A percentile compares a stretch with the other conserved stretches of the same genome.
phyloP scores from a whole-genome alignment of 2,797 vertebrate genomes.

The Falco rusticolus region DNA sequence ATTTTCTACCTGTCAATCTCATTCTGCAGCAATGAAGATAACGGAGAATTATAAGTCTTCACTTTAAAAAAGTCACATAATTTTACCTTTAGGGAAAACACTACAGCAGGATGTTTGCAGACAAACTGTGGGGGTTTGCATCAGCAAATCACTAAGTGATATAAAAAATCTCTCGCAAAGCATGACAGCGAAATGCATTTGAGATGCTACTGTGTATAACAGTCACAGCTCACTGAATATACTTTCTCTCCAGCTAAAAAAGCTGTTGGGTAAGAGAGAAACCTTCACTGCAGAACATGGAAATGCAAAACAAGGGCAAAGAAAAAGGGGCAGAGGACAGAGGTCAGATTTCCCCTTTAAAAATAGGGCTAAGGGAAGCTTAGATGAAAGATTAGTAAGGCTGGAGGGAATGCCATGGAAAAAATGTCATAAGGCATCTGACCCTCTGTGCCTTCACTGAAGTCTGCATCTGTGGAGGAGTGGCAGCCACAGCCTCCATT shows the following conservation, averaged over 20 bases:
- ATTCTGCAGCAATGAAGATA: not conserved
- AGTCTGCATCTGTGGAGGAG: slow-evolving; percentile 69
- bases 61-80: not conserved
- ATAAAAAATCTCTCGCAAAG: not conserved
- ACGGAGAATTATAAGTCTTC: not conserved
- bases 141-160: not conserved
- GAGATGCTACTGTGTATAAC: not conserved
- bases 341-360: slow-evolving; percentile 74
- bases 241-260: not conserved
- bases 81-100: not conserved
- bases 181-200: not conserved
- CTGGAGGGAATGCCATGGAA: slow-evolving; percentile 72
- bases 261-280: not conserved
- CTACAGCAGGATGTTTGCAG: not conserved
- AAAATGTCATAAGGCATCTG: slow-evolving; percentile 72
- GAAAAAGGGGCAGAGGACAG: slow-evolving; percentile 66
- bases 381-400: slow-evolving; percentile 73
- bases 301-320: slow-evolving; percentile 67
- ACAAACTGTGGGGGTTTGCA: not conserved
- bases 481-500: slow-evolving; percentile 39
- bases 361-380: slow-evolving; percentile 74
- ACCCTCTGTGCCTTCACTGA: slow-evolving; percentile 66
- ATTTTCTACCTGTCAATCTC: not conserved
- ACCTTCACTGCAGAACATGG: slow-evolving; percentile 30
- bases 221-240: not conserved